Evolutionary conservation across 2,888 invertebrate species (phyloP), one percentile per base, ranked within the genome.

Genomic region (Siphlonurus alternatus): DNA sequence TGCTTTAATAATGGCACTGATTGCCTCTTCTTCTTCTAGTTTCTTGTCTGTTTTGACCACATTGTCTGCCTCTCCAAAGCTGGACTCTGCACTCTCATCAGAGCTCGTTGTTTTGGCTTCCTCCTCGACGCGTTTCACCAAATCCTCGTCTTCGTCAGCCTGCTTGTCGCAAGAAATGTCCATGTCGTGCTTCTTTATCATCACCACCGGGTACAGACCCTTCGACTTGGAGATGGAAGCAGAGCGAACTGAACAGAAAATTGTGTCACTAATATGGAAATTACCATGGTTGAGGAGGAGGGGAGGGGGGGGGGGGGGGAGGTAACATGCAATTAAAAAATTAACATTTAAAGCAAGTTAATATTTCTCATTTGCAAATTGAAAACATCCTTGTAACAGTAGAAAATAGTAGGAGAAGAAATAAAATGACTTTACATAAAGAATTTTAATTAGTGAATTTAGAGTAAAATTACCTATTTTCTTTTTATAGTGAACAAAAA

Each of bases 1-100:
- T 10, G 61, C n/a, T 53, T 64, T 63, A 38, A 38, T 38, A 38
- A 38, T 38, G 15, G 38, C 38, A 38, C 38, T 38, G 7, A 56
- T 62, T 5, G 25, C 62, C 24, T 60, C 64, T n/a, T 59, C 66
- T 53, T 65, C 66, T n/a, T 65, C 66, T 19, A 61, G 59, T 1
- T 65, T 64, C 3, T 66, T 63, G 1, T 65, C 64, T 54, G 51
- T 59, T 10, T 62, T 61, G 15, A 23, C 59, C 63, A 64, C 65
- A 38, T 56, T 53, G 2, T 22, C 51, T 23, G 62, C 66, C 23
- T 20, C 64, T 2, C 63, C 63, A 5, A n/a, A 23, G 22, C n/a
- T 25, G 25, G 19, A 7, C 22, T 7, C n/a, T 22, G 1, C 51
- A 23, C 38, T 22, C 7, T 53, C 51, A 5, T 5, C 10, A 1